Base-by-base conservation (phyloP, 1,140 invertebrate genomes). In the Heliothis subflexa region DNA sequence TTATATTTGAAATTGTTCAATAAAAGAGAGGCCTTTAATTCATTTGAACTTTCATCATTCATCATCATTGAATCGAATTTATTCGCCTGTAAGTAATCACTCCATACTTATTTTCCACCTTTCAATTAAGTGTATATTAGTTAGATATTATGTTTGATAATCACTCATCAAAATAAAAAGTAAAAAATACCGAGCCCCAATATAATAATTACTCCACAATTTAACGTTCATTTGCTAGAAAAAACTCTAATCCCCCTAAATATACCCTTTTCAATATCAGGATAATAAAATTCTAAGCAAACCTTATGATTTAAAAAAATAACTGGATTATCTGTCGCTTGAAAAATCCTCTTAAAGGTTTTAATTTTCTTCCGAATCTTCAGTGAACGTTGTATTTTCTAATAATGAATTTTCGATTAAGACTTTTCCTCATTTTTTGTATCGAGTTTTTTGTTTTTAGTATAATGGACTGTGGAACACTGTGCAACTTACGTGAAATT, bases 341-440 rank as follows among this genome's bases (percentile, higher is more conserved):
- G 62, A 76, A 81, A 78, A 81, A 81, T 81, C 80, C 74, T 72
- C 77, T 78, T 81, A 78, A 78, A 72, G 77, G 74, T 59, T 78
- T 78, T 78, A 76, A 81, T 75, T 82, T 78, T 78, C 72, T 79
- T 70, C 76, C 76, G 28, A 79, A 74, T 68, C 73, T 75, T 75
- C 59, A 52, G 21, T 14, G 45, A 62, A 64, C 66, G 81, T n/a
- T 76, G 50, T 72, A 79, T 79, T 79, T 80, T 79, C 68, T 66
- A 76, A 45, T 78, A 72, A 73, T 79, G 71, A 79, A 52, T 72
- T 78, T 81, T 64, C 70, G 50, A 72, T 78, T 78, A 77, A 80
- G 75, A 78, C 62, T 78, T 33, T 33, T 75, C 57, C 61, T 64
- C 14, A n/a, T 73, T 59, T 50, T 62, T 61, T 52, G 21, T 75